phyloP scores from a whole-genome alignment of 1,140 invertebrate genomes.

The Diorhabda carinulata region DNA sequence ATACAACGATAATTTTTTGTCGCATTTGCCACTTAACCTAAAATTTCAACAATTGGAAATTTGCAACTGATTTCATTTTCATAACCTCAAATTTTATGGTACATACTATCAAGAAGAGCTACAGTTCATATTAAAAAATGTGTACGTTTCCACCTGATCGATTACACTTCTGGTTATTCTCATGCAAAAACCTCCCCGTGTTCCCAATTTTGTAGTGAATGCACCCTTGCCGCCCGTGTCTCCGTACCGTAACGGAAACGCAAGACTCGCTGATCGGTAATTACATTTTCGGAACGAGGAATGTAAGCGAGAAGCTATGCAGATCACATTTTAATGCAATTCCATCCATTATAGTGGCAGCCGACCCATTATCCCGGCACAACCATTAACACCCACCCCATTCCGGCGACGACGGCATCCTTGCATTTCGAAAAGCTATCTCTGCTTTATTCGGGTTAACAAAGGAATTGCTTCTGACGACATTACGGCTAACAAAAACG shows the following conservation, averaged over 20 bases:
- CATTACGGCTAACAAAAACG: constrained; percentile 30
- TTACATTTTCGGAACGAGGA: constrained; percentile 46
- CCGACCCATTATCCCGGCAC: constrained; percentile 31
- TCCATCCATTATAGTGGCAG: constrained; percentile 48
- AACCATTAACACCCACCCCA: constrained; percentile 47
- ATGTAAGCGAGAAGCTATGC: constrained; percentile 46
- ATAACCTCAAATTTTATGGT: no score
- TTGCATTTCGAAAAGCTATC: constrained; percentile 44
- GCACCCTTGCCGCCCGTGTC: neutral
- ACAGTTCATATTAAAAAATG: no score
- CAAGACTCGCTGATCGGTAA: constrained; percentile 36
- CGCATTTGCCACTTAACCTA: no score
- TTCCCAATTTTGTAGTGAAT: neutral
- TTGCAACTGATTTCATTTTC: no score
- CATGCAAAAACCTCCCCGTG: neutral
- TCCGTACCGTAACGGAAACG: neutral
- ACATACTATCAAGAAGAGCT: no score
- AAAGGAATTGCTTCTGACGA: constrained; percentile 39
- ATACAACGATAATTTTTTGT: no score
- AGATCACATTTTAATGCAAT: constrained; percentile 52
- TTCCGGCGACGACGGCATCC: constrained; percentile 18
- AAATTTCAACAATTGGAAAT: no score
- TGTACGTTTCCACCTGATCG: neutral
- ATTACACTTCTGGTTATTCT: neutral
- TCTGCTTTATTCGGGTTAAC: constrained; percentile 40